These are phyloP conservation scores for Cepaea nemoralis DNA, from an alignment of 1,140 invertebrate genomes.

Conservation along the genomic window DNA sequence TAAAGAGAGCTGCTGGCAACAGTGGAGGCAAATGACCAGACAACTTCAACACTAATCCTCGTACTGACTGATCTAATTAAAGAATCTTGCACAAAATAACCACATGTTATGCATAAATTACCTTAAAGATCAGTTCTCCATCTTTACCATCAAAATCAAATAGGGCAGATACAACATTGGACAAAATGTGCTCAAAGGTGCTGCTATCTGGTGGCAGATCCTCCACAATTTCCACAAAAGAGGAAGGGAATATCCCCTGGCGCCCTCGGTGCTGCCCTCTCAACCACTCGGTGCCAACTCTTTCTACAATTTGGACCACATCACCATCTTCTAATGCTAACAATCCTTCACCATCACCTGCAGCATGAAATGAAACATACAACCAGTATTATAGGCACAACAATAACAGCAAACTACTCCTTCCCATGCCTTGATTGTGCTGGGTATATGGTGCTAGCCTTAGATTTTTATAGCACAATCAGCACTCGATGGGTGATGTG, in stretches of 20 bases:
- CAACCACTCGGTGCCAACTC: conserved; percentile 85
- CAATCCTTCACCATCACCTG: conserved; percentile 77
- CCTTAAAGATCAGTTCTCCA: conserved; percentile 74
- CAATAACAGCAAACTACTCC: too few species aligned
- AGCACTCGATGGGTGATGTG: too few species aligned
- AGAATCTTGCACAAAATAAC: too few species aligned
- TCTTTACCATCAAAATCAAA: conserved; percentile 78
- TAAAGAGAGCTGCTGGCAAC: too few species aligned
- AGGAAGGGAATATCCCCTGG: conserved; percentile 84
- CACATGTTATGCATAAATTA: too few species aligned
- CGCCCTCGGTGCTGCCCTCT: conserved; percentile 80
- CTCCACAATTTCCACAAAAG: conserved; percentile 79
- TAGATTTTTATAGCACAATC: too few species aligned
- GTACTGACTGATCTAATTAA: too few species aligned
- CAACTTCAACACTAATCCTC: too few species aligned
- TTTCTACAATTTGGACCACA: conserved; percentile 73
- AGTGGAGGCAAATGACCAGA: too few species aligned
- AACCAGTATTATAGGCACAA: too few species aligned
- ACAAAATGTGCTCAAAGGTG: background rate
- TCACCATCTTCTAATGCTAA: conserved; percentile 77
- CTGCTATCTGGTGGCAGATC: conserved; percentile 51
- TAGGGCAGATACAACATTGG: conserved; percentile 68
- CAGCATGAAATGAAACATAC: background rate
- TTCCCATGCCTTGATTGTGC: too few species aligned
- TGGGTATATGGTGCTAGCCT: too few species aligned